Conservation (phyloP, 2,888 invertebrate species). For the Thysanoteuthis rhombus region DNA sequence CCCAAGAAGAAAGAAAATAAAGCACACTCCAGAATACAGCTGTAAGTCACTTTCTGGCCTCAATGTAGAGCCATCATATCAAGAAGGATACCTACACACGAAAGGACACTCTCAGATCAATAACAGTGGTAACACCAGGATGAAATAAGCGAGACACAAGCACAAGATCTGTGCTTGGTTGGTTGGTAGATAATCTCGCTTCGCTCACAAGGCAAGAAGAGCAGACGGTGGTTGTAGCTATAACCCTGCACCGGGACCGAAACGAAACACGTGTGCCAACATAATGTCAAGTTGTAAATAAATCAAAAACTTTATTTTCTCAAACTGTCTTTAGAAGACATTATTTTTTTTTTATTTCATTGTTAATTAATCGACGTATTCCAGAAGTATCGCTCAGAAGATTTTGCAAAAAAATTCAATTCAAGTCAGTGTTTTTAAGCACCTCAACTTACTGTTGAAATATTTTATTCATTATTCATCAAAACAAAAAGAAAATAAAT, state of each 20-base stretch:
- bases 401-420: background rate
- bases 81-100: background rate
- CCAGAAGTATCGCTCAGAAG: background rate
- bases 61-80: background rate
- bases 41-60: background rate
- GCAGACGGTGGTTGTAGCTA: constrained; percentile 24
- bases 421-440: too few species aligned
- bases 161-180: background rate
- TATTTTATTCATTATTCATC: too few species aligned
- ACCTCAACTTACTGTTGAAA: too few species aligned
- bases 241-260: background rate
- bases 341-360: background rate
- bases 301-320: background rate
- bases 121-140: background rate
- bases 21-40: background rate
- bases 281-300: background rate
- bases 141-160: background rate
- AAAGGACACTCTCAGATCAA: background rate
- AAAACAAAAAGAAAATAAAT: too few species aligned
- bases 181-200: background rate
- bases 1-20: background rate
- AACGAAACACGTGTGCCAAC: background rate
- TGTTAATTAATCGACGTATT: background rate
- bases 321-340: background rate
- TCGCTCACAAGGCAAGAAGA: background rate